Conservation (phyloP, 1,140 invertebrate genomes). For the honey bee (Apis mellifera) region Amel_HAv3.1 CM009945.2:5884001-5884500, state of each 20-base stretch:
- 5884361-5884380: constrained; percentile 92
- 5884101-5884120: constrained; percentile 92
- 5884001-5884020: not conserved
- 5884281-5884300: constrained; percentile 91
- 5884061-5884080: too few relatives aligned
- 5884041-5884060: too few relatives aligned
- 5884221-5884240: constrained; percentile 97
- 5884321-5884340: constrained; percentile 90
- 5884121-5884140: constrained; percentile 94
- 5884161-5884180: constrained; percentile 91
- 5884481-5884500: too few relatives aligned
- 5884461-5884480: too few relatives aligned
- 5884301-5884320: constrained; percentile 92
- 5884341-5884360: constrained; percentile 93
- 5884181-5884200: constrained; percentile 97
- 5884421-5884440: not conserved
- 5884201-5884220: constrained; percentile 96
- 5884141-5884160: constrained; percentile 91
- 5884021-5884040: too few relatives aligned
- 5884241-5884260: constrained; percentile 94
- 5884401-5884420: constrained; percentile 86
- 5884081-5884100: constrained; percentile 87
- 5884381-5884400: constrained; percentile 92
- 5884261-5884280: constrained; percentile 93
- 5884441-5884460: too few relatives aligned